These are phyloP conservation scores for Lycaon pictus DNA, from an alignment of 2,113 vertebrate species.

Conservation along the genomic window DNA sequence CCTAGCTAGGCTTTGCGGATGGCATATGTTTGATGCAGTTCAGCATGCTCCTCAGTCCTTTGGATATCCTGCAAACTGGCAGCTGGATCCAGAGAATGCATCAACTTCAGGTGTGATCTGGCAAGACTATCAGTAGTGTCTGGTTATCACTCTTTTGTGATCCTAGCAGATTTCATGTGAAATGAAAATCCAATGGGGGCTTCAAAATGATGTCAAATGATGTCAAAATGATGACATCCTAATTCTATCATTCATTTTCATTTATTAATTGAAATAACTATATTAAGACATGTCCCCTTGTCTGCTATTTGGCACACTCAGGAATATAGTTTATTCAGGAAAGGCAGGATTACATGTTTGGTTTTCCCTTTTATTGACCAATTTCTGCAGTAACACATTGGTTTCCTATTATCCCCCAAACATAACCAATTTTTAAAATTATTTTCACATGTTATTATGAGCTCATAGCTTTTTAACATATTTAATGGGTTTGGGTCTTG, in stretches of 20 bases:
- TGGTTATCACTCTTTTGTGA: background rate
- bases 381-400: background rate
- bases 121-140: background rate
- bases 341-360: background rate
- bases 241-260: background rate
- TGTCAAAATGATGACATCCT: background rate
- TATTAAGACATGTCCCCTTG: background rate
- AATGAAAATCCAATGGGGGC: background rate
- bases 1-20: background rate
- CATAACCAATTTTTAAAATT: background rate
- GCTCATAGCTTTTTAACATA: background rate
- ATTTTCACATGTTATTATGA: background rate
- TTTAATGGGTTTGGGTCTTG: background rate
- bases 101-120: background rate
- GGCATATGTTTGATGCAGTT: background rate
- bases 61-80: background rate
- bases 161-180: background rate
- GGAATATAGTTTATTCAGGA: background rate
- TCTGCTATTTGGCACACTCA: background rate
- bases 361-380: background rate
- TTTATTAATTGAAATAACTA: background rate
- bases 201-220: background rate
- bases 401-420: background rate
- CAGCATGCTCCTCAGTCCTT: background rate
- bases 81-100: background rate